Conservation (phyloP, 2,113 vertebrate species). For the Macquaria ambigua region DNA sequence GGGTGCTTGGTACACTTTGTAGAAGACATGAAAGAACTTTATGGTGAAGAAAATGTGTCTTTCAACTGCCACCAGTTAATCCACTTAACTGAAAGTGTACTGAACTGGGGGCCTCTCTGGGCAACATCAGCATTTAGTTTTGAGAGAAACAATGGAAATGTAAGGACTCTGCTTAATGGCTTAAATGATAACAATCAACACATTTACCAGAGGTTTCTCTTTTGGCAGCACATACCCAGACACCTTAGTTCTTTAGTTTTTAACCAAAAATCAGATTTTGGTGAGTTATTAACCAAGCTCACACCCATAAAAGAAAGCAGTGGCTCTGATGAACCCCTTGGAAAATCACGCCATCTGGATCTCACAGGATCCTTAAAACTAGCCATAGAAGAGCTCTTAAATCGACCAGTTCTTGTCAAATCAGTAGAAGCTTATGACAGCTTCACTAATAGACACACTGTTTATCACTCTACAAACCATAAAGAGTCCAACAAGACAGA, state of each 20-base stretch:
- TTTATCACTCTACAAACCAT: constrained; percentile 12
- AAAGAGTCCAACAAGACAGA: not conserved
- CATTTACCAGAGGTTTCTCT: not conserved
- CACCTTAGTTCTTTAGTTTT: constrained; percentile 4
- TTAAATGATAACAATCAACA: not conserved
- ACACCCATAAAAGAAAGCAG: not conserved
- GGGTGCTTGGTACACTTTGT: constrained; percentile 7
- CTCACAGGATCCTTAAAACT: not conserved
- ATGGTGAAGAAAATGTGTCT: constrained; percentile 51
- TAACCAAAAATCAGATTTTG: not conserved
- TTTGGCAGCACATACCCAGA: constrained; percentile 37
- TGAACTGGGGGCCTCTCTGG: constrained; percentile 56
- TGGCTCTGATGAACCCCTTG: not conserved
- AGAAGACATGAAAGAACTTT: constrained; percentile 15
- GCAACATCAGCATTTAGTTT: constrained; percentile 41
- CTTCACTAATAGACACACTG: constrained; percentile 16
- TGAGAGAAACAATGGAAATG: constrained; percentile 40
- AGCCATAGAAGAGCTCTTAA: constrained; percentile 9
- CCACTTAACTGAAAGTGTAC: constrained; percentile 43
- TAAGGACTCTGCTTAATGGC: constrained; percentile 9
- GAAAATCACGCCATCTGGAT: not conserved
- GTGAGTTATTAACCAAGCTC: not conserved
- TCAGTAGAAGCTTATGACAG: constrained; percentile 26
- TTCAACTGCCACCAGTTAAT: constrained; percentile 59
- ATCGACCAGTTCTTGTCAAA: not conserved